Evolutionary conservation across 2,113 vertebrate species (phyloP), one percentile per base, ranked within the genome.

Genomic region (Amia ocellicauda): DNA sequence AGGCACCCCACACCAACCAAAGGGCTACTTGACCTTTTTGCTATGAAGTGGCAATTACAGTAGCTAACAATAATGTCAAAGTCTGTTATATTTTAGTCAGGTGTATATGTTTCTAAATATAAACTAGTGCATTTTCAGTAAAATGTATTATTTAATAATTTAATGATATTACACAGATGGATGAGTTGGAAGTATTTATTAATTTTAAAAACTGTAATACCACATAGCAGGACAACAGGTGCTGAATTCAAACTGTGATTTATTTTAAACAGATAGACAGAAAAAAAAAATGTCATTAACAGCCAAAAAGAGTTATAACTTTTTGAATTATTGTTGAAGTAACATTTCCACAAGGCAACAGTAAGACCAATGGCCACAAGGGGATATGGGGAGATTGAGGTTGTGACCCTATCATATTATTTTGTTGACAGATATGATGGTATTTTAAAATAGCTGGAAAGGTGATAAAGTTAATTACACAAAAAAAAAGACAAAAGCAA

Each of bases 401-500:
- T 82, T 66, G 55, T 82, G 84, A 88, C 84, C 84, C 77, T 76
- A 67, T 70, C 74, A 71, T 80, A 77, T 83, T 78, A 74, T 75
- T 83, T 78, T 81, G 76, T 82, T 85, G 86, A 83, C 82, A 81
- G 78, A 74, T 80, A 74, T 78, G 81, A 85, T 82, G 74, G 78
- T 78, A 86, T 82, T 85, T 80, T 75, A 69, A 83, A 85, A 85
- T 77, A 77, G 69, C 81, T 70, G 63, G 72, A 79, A 82, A 82
- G 72, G 71, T 73, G 80, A 71, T 62, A 65, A 64, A 71, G 67
- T 55, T 75, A 64, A 70, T 70, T 69, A 70, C 66, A 49, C 54
- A 54, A 62, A 65, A 64, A 67, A 62, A 40, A 40, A 60, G 65
- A 52, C 52, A 69, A 74, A 76, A 58, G 41, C 62, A 50, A 68